These are phyloP conservation scores for Falco berigora DNA, from an alignment of 2,797 vertebrate genomes.

Conservation along the genomic window DNA sequence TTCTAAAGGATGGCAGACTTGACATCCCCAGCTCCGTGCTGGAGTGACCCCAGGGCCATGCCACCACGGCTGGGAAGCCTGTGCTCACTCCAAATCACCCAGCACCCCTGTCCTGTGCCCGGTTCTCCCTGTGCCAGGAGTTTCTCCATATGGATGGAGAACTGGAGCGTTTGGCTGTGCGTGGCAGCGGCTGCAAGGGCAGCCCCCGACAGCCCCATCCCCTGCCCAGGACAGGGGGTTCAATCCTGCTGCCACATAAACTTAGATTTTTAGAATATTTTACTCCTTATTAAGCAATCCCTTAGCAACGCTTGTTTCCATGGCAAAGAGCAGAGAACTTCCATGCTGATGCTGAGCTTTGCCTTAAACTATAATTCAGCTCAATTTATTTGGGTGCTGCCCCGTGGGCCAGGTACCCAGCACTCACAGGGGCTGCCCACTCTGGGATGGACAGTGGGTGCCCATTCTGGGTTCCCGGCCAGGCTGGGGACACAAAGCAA, in stretches of 20 bases:
- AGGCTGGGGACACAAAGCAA: too few species aligned
- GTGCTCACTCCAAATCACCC: neutral
- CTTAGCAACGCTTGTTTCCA: slow-evolving; percentile 26
- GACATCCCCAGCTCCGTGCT: neutral
- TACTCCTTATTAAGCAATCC: neutral
- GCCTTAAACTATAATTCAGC: neutral
- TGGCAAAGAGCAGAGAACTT: neutral
- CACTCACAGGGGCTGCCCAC: neutral
- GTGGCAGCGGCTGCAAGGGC: neutral
- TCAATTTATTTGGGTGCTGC: neutral
- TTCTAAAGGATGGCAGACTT: neutral
- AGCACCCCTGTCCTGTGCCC: neutral
- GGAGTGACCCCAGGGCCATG: neutral
- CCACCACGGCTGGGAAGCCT: rapidly evolving
- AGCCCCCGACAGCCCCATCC: neutral
- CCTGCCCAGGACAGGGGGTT: neutral
- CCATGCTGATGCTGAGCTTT: neutral
- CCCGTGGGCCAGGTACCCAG: neutral
- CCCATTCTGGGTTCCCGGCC: too few species aligned
- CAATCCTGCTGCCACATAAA: neutral
- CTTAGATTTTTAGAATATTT: neutral
- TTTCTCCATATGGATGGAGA: neutral
- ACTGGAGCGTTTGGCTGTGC: too few species aligned
- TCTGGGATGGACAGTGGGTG: neutral
- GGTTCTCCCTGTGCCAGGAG: rapidly evolving